Evolutionary conservation across 35 echinoderm and acorn worm genomes (phyloP), one percentile per base, ranked within the genome.

Genomic region (Apostichopus californicus): DNA sequence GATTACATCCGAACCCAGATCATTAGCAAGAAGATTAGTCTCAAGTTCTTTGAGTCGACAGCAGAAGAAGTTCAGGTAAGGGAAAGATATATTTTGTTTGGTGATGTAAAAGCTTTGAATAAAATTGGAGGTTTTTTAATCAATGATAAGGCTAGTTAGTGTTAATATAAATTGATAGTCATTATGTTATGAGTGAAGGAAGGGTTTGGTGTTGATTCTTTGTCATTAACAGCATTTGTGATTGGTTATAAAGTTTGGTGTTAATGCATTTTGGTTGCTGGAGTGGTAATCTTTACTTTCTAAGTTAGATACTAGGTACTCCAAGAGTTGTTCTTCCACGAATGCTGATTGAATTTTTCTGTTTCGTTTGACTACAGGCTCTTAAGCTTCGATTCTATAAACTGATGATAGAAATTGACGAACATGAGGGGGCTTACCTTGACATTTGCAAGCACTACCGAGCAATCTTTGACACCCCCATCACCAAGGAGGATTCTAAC

Each of bases 1-100:
- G 97, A 98, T 71, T 94, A 96, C 91, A 96, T 98, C 78, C 77
- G 97, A 55, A 98, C 97, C 21, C 97, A 98, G 91, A 98, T 98
- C 56, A 98, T 98, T 77, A 98, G 97, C 93, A 98, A 98, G 93
- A 98, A 98, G 81, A 88, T 98, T 90, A 94, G 87, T 78, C 86
- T 91, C 79, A 96, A 92, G 70, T 96, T 98, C 79, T 98, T 98
- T 94, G 95, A 98, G 9, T 91, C 93, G 12, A 92, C 93, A 2
- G 97, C 93, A 11, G 93, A 94, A 63, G 93, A 94, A 24, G 87
- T 98, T n/a, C 97, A 98, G 93, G 97, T 98, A 17, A 87, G 55
- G 54, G 6, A 22, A 60, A 15, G 14, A 46, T 46, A 46, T 81
- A 28, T 83, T 34, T 83, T 46, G 34, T 12, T 2, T 61, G 2